Percentiles rank a stretch among this genome's conserved stretches.
These are phyloP conservation scores for Aeoliscus strigatus DNA, from an alignment of 2,797 vertebrate species.

Conservation along the genomic window DNA sequence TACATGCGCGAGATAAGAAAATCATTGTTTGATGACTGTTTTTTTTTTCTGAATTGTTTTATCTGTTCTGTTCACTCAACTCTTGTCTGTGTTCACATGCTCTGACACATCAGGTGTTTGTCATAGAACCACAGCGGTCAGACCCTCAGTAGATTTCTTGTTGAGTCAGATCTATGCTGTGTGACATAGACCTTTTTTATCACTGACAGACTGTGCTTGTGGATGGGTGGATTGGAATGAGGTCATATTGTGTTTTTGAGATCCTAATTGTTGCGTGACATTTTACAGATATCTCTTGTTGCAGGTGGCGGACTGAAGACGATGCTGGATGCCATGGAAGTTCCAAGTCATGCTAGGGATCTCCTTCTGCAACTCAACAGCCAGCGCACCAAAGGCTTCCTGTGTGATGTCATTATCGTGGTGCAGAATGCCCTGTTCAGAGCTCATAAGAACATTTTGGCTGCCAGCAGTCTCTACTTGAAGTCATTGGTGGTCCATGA, in stretches of 20 bases:
- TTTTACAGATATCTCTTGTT: constrained; percentile 68
- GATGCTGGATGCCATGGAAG: constrained; percentile 98
- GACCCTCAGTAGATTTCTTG: no score
- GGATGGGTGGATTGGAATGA: neutral
- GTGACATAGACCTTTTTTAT: no score
- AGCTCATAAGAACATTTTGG: constrained; percentile 99
- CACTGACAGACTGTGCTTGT: no score
- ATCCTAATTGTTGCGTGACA: constrained; percentile 31
- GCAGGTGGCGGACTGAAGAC: constrained; percentile 92
- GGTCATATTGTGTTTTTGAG: constrained; percentile 6
- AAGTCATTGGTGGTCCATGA: constrained; percentile 98
- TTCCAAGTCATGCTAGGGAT: constrained; percentile 97
- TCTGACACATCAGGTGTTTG: no score
- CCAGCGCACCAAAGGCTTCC: constrained; percentile 98
- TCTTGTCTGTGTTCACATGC: no score
- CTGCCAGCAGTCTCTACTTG: constrained; percentile 99
- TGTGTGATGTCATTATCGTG: constrained; percentile 99
- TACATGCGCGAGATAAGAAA: no score
- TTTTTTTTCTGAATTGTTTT: no score
- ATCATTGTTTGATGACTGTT: no score
- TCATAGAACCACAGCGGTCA: no score
- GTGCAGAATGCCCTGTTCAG: constrained; percentile 99
- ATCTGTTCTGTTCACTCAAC: no score
- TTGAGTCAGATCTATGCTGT: no score
- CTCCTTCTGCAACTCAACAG: constrained; percentile 98